Evolutionary conservation across 2,888 invertebrate genomes (phyloP).

Genomic region (Mythimna vitellina): DNA sequence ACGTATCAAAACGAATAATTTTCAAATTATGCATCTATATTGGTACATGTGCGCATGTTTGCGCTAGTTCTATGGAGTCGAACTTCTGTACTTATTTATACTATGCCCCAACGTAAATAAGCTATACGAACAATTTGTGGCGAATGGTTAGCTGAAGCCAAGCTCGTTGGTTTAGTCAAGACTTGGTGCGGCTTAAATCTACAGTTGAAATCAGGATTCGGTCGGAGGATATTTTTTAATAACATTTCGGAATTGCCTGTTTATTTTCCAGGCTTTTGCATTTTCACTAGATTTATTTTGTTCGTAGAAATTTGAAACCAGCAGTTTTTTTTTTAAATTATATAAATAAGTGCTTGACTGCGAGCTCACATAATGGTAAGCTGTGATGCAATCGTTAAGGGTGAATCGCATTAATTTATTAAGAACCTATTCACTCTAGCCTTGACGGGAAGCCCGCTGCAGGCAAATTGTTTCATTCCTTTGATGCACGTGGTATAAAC

Average conservation of each 20-base stretch:
- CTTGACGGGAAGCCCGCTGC: no score
- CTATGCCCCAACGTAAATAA: conserved; percentile 70
- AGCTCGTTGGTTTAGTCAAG: conserved; percentile 37
- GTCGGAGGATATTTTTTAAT: conserved; percentile 24
- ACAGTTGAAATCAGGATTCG: conserved; percentile 10
- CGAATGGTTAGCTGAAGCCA: conserved; percentile 58
- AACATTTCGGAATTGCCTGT: conserved; percentile 12
- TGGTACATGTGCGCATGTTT: no score
- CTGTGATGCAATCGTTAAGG: no score
- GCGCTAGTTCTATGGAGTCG: no score
- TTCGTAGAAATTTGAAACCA: neutral
- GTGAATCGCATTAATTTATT: no score
- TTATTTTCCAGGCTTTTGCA: neutral
- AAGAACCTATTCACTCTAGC: no score
- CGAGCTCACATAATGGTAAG: no score
- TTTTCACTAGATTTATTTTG: neutral
- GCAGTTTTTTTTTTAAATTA: neutral
- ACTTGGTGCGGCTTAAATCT: conserved; percentile 36
- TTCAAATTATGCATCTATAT: no score
- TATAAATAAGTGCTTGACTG: no score
- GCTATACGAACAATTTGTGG: conserved; percentile 76
- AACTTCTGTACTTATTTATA: conserved; percentile 4
- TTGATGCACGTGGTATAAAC: no score
- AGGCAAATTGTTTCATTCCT: no score
- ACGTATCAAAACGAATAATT: no score